Evolutionary conservation across 2,113 vertebrate genomes (phyloP).

Genomic region (Eretmodus cyanostictus): DNA sequence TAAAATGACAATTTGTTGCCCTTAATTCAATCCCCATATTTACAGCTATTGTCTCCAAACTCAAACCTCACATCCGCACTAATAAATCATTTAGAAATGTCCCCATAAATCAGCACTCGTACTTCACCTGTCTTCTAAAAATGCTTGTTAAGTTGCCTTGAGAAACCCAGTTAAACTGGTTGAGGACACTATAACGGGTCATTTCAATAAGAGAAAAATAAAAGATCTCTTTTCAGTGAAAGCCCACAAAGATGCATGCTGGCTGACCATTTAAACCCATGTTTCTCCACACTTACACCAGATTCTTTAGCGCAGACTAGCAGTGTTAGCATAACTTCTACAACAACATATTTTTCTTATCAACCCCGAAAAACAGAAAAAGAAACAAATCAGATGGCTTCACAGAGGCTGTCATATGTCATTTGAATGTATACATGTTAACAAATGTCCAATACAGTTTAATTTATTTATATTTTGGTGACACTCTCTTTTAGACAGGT

Average conservation of each 20-base stretch:
- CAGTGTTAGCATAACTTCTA: constrained; percentile 20
- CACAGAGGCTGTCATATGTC: background rate
- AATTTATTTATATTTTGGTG: background rate
- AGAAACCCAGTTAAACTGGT: constrained; percentile 38
- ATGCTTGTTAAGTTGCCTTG: background rate
- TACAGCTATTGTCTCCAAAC: constrained; percentile 51
- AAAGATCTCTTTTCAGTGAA: constrained; percentile 25
- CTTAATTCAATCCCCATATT: constrained; percentile 37
- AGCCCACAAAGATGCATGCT: constrained; percentile 43
- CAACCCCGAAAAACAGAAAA: background rate
- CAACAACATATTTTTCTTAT: background rate
- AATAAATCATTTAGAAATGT: background rate
- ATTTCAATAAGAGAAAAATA: constrained; percentile 38
- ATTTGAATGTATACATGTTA: background rate
- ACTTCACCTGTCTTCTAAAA: background rate
- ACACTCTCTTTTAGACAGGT: background rate
- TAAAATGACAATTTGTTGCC: constrained; percentile 24
- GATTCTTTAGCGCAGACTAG: constrained; percentile 27
- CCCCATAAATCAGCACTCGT: background rate
- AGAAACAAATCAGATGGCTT: background rate
- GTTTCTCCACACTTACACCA: background rate
- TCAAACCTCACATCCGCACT: constrained; percentile 33
- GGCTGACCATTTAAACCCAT: background rate
- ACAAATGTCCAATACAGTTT: background rate
- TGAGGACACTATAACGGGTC: constrained; percentile 14